Evolutionary conservation across 2,113 vertebrate genomes (phyloP).

Genomic region (Motacilla alba): DNA sequence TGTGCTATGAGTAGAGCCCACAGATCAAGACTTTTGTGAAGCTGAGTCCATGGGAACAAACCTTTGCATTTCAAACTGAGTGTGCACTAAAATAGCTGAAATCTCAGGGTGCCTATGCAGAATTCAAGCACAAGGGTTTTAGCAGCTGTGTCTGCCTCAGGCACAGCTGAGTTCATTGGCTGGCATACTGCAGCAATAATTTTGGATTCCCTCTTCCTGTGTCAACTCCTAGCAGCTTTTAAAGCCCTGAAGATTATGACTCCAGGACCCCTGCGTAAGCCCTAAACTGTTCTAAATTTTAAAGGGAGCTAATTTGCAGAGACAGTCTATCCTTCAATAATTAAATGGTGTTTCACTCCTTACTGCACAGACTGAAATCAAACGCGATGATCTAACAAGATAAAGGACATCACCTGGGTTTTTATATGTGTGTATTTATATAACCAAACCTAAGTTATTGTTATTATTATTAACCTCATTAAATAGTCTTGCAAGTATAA

Average conservation of each 20-base stretch:
- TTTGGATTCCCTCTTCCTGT: neutral
- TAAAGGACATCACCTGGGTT: neutral
- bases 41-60: neutral
- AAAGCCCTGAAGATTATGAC: neutral
- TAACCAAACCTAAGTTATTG: neutral
- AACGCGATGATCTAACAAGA: neutral
- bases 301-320: neutral
- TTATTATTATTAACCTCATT: neutral
- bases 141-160: neutral
- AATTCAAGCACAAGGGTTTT: neutral
- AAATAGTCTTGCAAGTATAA: neutral
- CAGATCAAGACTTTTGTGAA: neutral
- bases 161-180: neutral
- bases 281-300: neutral
- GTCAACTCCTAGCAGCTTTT: neutral
- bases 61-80: neutral
- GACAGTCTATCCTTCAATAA: neutral
- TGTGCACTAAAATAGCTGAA: neutral
- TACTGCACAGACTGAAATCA: neutral
- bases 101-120: neutral
- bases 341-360: neutral
- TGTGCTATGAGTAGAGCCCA: neutral
- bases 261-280: neutral
- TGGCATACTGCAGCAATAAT: neutral
- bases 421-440: neutral